phyloP scores from a whole-genome alignment of 2,888 invertebrate species.

The Panzeria rudis region DNA sequence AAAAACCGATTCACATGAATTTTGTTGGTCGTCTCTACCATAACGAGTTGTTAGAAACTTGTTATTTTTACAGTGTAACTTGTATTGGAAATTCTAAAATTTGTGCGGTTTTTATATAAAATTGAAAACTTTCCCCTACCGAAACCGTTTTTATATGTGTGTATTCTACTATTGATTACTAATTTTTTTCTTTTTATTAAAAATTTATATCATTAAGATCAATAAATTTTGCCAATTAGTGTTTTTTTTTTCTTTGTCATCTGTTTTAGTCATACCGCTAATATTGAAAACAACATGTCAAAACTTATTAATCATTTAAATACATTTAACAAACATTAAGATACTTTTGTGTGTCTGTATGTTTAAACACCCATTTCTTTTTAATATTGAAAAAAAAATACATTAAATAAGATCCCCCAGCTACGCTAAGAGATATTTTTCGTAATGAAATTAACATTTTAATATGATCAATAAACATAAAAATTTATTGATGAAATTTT shows the following conservation, averaged over 20 bases:
- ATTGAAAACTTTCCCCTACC: not conserved
- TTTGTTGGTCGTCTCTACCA: too few species aligned
- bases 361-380: not conserved
- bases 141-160: not conserved
- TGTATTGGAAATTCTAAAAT: not conserved
- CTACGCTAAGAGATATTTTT: slow-evolving; percentile 5
- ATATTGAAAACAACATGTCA: slow-evolving; percentile 60
- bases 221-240: slow-evolving; percentile 31
- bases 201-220: slow-evolving; percentile 13
- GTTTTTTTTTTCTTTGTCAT: slow-evolving; percentile 24
- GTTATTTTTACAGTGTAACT: too few species aligned
- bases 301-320: slow-evolving; percentile 68
- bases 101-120: not conserved
- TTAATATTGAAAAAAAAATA: not conserved
- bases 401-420: not conserved
- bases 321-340: slow-evolving; percentile 42
- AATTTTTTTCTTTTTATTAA: not conserved
- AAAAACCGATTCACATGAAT: too few species aligned
- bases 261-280: slow-evolving; percentile 66
- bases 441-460: slow-evolving; percentile 63
- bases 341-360: not conserved
- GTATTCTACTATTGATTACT: not conserved
- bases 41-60: too few species aligned
- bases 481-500: slow-evolving; percentile 71
- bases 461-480: slow-evolving; percentile 73